phyloP scores from a whole-genome alignment of 2,888 invertebrate genomes.

The Heliconius sara region DNA sequence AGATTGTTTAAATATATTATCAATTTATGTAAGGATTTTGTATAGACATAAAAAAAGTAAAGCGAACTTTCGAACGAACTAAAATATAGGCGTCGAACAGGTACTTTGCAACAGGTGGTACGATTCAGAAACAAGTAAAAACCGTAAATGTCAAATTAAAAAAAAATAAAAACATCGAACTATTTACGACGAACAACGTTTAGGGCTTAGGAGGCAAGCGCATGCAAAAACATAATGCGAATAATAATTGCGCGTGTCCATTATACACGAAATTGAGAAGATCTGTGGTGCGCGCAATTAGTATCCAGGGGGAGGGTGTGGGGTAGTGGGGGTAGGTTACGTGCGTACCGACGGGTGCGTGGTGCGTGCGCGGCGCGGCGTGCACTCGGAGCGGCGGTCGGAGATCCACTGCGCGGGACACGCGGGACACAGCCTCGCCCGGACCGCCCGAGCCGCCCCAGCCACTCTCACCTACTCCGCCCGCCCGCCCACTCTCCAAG shows the following conservation, averaged over 20 bases:
- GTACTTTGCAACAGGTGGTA: slow-evolving; percentile 20
- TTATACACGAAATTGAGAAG: slow-evolving; percentile 45
- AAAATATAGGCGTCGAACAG: not conserved
- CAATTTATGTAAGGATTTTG: too few relatives aligned
- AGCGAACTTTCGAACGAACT: not conserved
- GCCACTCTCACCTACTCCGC: not conserved
- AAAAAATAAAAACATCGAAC: slow-evolving; percentile 3
- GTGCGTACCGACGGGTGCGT: slow-evolving; percentile 80
- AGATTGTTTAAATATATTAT: too few relatives aligned
- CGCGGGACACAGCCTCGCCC: slow-evolving; percentile 62
- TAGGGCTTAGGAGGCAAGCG: slow-evolving; percentile 40
- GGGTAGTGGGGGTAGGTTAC: slow-evolving; percentile 51
- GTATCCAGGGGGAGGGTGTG: slow-evolving; percentile 60
- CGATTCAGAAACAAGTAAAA: slow-evolving; percentile 10
- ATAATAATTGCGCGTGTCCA: slow-evolving; percentile 53
- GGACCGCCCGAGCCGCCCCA: slow-evolving; percentile 60
- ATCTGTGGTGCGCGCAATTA: slow-evolving; percentile 58
- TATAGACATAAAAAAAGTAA: not conserved
- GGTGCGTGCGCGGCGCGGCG: slow-evolving; percentile 73
- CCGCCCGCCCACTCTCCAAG: slow-evolving; percentile 62
- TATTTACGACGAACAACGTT: slow-evolving; percentile 44
- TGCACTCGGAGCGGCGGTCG: slow-evolving; percentile 80
- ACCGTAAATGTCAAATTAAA: slow-evolving; percentile 5
- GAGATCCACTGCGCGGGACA: slow-evolving; percentile 74
- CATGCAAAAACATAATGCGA: slow-evolving; percentile 51